Conservation (phyloP, 1,140 invertebrate genomes). For the Drosophila kanapiae region DNA sequence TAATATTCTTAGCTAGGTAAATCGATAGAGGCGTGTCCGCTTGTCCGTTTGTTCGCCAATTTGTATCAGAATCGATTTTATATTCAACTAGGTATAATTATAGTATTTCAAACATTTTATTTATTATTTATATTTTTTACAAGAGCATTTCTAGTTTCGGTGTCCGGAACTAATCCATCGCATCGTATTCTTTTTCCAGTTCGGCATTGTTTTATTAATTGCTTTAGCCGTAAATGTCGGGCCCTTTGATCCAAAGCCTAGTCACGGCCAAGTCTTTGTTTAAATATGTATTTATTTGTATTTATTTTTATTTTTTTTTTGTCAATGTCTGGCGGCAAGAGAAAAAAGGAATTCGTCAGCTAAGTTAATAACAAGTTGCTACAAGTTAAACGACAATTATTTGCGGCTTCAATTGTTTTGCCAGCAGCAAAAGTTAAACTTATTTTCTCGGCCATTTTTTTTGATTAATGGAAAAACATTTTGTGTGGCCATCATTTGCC, state of each 20-base stretch:
- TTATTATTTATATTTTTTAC: background rate
- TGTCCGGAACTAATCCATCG: background rate
- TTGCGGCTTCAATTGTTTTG: slow-evolving; percentile 72
- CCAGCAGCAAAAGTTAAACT: slow-evolving; percentile 33
- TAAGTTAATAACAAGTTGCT: slow-evolving; percentile 74
- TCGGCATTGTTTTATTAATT: slow-evolving; percentile 76
- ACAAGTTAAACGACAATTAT: slow-evolving; percentile 64
- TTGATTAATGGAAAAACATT: slow-evolving; percentile 80
- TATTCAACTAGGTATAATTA: background rate
- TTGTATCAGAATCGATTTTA: background rate
- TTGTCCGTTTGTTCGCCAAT: no score
- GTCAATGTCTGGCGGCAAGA: slow-evolving; percentile 56
- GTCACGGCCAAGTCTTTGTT: slow-evolving; percentile 67
- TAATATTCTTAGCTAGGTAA: background rate
- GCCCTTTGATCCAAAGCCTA: slow-evolving; percentile 70
- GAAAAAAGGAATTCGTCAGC: slow-evolving; percentile 63
- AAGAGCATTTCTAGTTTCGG: slow-evolving; percentile 1
- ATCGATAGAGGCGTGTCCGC: no score
- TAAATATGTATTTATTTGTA: slow-evolving; percentile 58
- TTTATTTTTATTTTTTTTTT: slow-evolving; percentile 45
- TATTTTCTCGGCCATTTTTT: slow-evolving; percentile 54
- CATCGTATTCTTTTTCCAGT: slow-evolving; percentile 6
- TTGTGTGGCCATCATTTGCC: slow-evolving; percentile 20
- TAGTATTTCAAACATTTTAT: background rate
- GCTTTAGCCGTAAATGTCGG: slow-evolving; percentile 46